Percentiles rank a stretch among this genome's conserved stretches.
phyloP scores from a whole-genome alignment of 2,888 invertebrate genomes.

The Melangyna quadrimaculata region DNA sequence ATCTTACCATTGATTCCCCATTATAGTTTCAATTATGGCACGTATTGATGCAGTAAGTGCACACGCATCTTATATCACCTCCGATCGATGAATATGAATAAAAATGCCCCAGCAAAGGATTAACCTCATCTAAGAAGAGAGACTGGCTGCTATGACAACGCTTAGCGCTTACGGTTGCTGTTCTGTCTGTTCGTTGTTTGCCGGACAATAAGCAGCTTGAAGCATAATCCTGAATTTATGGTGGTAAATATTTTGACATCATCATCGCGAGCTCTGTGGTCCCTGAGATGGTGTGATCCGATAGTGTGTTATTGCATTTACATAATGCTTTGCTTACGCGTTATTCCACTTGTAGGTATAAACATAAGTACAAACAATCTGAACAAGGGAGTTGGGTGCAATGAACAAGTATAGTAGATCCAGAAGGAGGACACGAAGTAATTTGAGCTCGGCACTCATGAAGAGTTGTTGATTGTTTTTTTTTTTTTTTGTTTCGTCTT shows the following conservation, averaged over 20 bases:
- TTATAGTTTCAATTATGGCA: constrained; percentile 70
- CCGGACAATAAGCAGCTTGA: constrained; percentile 64
- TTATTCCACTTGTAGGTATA: neutral
- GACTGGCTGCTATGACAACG: constrained; percentile 48
- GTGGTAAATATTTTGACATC: constrained; percentile 72
- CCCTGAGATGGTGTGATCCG: constrained; percentile 66
- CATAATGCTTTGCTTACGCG: constrained; percentile 49
- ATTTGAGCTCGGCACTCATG: constrained; percentile 47
- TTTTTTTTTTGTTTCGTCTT: neutral
- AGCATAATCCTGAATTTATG: constrained; percentile 71
- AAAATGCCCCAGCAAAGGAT: constrained; percentile 42
- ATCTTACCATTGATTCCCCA: constrained; percentile 68
- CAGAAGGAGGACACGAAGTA: constrained; percentile 41
- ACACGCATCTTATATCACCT: constrained; percentile 69
- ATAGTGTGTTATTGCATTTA: constrained; percentile 69
- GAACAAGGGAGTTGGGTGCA: neutral
- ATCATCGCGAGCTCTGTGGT: constrained; percentile 66
- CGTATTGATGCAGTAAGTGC: constrained; percentile 70
- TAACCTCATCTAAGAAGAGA: constrained; percentile 60
- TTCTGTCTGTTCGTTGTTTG: constrained; percentile 17
- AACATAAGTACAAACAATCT: neutral
- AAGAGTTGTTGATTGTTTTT: constrained; percentile 58
- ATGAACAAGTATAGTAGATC: neutral
- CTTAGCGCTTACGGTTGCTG: constrained; percentile 10
- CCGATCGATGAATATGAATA: constrained; percentile 50